phyloP scores from a whole-genome alignment of 30 jellyfish, hydroid and myxozoan genomes.

The Haliclystus octoradiatus region DNA sequence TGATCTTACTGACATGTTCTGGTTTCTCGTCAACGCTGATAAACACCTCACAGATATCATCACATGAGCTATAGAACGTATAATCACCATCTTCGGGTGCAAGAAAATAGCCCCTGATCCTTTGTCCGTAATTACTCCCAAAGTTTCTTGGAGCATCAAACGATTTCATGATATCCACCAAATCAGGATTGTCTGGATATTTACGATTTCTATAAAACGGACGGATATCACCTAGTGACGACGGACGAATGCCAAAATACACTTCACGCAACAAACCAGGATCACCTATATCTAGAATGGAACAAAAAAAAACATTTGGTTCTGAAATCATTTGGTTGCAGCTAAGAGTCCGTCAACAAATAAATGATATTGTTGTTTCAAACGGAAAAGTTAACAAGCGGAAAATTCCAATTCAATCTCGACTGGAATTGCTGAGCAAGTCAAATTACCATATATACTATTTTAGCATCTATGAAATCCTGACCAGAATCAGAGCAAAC shows the following conservation, averaged over 20 bases:
- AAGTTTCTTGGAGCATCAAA: constrained; percentile 69
- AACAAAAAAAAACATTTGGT: neutral
- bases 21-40: constrained; percentile 81
- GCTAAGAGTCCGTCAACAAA: too few relatives aligned
- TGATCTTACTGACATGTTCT: constrained; percentile 52
- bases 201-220: constrained; percentile 48
- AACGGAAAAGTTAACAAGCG: too few relatives aligned
- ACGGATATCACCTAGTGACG: constrained; percentile 62
- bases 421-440: too few relatives aligned
- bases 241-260: constrained; percentile 48
- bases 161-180: constrained; percentile 53
- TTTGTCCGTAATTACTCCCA: constrained; percentile 79
- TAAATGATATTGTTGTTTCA: too few relatives aligned
- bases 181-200: constrained; percentile 72
- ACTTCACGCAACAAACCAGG: constrained; percentile 78
- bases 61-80: constrained; percentile 77
- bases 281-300: constrained; percentile 16
- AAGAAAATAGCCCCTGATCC: constrained; percentile 74
- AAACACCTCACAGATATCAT: constrained; percentile 74
- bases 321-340: too few relatives aligned
- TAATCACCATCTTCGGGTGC: constrained; percentile 75
- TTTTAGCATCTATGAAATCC: too few relatives aligned
- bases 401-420: too few relatives aligned
- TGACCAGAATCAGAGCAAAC: too few relatives aligned
- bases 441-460: too few relatives aligned